A percentile compares a stretch with the other conserved stretches of the same genome.
phyloP scores from a whole-genome alignment of 2,888 invertebrate genomes.

The Caenorhabditis panamensis region DNA sequence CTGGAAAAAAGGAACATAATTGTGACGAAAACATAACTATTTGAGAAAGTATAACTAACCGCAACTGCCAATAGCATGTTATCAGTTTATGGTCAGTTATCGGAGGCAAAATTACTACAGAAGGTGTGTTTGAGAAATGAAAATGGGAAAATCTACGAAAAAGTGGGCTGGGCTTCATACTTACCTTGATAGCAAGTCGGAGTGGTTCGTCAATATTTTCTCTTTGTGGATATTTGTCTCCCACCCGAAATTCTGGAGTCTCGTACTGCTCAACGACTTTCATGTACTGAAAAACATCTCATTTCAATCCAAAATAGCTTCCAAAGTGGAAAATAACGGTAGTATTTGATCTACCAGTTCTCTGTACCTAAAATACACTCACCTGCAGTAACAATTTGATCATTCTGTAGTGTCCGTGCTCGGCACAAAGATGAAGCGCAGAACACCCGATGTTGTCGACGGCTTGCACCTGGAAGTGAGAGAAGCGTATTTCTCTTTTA shows the following conservation, averaged over 20 bases:
- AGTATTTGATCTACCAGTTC: not conserved
- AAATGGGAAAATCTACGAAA: slow-evolving; percentile 83
- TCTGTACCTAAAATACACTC: slow-evolving; percentile 4
- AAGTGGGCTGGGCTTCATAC: not conserved
- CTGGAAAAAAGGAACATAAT: slow-evolving; percentile 38
- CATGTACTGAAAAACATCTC: slow-evolving; percentile 68
- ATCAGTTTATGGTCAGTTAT: slow-evolving; percentile 7
- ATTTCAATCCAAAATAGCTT: not conserved
- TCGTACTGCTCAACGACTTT: slow-evolving; percentile 73
- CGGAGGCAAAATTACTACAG: not conserved
- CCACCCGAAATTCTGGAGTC: slow-evolving; percentile 62
- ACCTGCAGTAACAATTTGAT: slow-evolving; percentile 77
- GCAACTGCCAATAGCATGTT: not conserved
- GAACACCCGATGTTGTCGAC: slow-evolving; percentile 89
- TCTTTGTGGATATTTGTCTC: slow-evolving; percentile 77
- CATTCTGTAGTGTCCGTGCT: slow-evolving; percentile 83
- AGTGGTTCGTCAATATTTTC: slow-evolving; percentile 88
- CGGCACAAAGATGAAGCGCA: slow-evolving; percentile 92
- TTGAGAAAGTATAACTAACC: not conserved
- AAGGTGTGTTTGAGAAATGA: slow-evolving; percentile 3
- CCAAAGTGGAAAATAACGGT: not conserved
- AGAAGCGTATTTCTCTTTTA: slow-evolving; percentile 28
- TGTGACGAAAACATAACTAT: not conserved
- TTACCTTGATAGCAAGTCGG: slow-evolving; percentile 88
- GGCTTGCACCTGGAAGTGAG: slow-evolving; percentile 85